A percentile compares a stretch with the other conserved stretches of the same genome.
Evolutionary conservation across 2,113 vertebrate species (phyloP).

Genomic region (Nerophis ophidion): DNA sequence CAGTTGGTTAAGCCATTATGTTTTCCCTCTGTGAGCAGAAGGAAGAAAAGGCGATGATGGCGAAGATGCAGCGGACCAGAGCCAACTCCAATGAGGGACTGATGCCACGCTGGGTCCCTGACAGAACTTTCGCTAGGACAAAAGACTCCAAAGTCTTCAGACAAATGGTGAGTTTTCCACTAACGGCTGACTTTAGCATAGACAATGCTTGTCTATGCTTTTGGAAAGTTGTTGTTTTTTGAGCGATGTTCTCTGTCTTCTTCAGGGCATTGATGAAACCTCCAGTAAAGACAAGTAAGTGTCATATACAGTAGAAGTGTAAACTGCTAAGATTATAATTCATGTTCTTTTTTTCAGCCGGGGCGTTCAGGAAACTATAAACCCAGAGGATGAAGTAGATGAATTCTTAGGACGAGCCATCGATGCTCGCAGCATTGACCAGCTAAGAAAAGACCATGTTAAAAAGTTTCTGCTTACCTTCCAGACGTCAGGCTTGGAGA

Average conservation of each 20-base stretch:
- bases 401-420: conserved; percentile 94
- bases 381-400: conserved; percentile 92
- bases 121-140: conserved; percentile 87
- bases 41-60: conserved; percentile 94
- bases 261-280: conserved; percentile 78
- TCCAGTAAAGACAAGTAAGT: conserved; percentile 94
- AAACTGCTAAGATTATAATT: not conserved
- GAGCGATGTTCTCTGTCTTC: conserved; percentile 11
- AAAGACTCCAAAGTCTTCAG: conserved; percentile 97
- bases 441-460: conserved; percentile 92
- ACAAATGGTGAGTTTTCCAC: conserved; percentile 85
- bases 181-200: not conserved
- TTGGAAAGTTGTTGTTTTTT: not conserved
- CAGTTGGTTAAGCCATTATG: conserved; percentile 36
- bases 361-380: conserved; percentile 85
- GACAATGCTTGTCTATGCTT: not conserved
- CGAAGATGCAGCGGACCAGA: conserved; percentile 85
- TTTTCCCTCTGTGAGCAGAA: conserved; percentile 73
- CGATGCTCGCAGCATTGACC: conserved; percentile 92
- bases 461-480: conserved; percentile 94
- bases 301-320: not conserved
- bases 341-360: conserved; percentile 67
- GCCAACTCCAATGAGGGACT: conserved; percentile 87
- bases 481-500: conserved; percentile 89
- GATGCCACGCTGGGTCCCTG: conserved; percentile 89